Evolutionary conservation across 2,888 invertebrate species (phyloP).

Genomic region (Apotomis capreana): DNA sequence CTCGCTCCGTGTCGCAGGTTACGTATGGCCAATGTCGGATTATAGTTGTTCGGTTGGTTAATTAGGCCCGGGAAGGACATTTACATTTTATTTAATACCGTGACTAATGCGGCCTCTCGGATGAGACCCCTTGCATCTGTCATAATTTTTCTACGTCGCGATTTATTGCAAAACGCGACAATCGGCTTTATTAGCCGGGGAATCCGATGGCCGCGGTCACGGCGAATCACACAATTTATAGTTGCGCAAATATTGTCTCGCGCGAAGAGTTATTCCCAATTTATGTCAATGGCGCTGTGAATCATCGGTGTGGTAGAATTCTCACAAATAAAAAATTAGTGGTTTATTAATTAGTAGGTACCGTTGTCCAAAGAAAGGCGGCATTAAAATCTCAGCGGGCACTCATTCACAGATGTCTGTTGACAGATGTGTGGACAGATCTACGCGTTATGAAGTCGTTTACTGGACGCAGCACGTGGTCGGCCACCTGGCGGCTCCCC

Average conservation of each 20-base stretch:
- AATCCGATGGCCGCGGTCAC: conserved; percentile 55
- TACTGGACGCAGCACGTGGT: conserved; percentile 64
- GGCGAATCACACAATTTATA: conserved; percentile 70
- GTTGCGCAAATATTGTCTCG: conserved; percentile 58
- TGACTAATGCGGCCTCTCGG: conserved; percentile 70
- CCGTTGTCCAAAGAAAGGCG: conserved; percentile 63
- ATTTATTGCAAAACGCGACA: conserved; percentile 76
- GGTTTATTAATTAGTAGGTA: conserved; percentile 53
- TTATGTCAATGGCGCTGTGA: conserved; percentile 58
- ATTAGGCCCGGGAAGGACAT: conserved; percentile 66
- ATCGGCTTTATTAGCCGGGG: conserved; percentile 68
- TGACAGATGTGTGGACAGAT: conserved; percentile 63
- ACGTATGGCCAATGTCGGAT: conserved; percentile 59
- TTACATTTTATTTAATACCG: conserved; percentile 75
- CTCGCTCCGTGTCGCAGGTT: conserved; percentile 57
- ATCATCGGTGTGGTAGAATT: conserved; percentile 59
- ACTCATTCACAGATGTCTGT: conserved; percentile 59
- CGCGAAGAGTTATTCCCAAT: conserved; percentile 59
- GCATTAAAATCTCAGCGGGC: conserved; percentile 71
- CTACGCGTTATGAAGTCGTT: conserved; percentile 58
- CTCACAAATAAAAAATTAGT: conserved; percentile 64
- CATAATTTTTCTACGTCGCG: conserved; percentile 83
- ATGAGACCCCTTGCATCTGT: conserved; percentile 72
- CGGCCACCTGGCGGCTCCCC: conserved; percentile 69
- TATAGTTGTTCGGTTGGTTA: conserved; percentile 67